These are phyloP conservation scores for Clarias magur DNA, from an alignment of 2,113 vertebrate genomes.

Conservation along the genomic window DNA sequence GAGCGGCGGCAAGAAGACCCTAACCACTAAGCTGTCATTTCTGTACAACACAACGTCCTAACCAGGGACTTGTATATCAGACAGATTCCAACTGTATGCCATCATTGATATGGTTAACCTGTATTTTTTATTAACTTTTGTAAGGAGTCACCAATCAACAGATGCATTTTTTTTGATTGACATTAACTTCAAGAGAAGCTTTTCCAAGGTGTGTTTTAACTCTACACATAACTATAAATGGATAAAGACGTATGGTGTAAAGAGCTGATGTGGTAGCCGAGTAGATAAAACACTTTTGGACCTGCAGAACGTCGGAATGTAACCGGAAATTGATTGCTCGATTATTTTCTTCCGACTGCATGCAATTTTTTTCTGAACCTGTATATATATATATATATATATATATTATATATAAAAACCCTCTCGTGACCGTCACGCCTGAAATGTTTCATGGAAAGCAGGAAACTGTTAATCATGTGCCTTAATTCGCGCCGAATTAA, in stretches of 20 bases:
- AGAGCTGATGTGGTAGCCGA: neutral
- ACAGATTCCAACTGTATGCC: neutral
- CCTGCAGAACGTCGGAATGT: neutral
- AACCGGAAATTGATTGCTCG: neutral
- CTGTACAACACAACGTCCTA: neutral
- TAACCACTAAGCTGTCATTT: neutral
- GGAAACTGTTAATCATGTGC: neutral
- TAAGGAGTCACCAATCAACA: neutral
- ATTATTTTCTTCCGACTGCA: neutral
- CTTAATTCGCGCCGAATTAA: neutral
- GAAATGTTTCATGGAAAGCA: neutral
- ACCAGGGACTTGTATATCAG: neutral
- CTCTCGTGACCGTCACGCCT: neutral
- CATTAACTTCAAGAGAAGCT: neutral
- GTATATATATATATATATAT: neutral
- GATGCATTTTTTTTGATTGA: neutral
- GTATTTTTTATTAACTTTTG: neutral
- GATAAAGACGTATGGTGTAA: neutral
- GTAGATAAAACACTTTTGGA: neutral
- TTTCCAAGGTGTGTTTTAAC: neutral
- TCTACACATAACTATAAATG: neutral
- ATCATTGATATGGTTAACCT: neutral
- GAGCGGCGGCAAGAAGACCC: too few relatives aligned
- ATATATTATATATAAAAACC: neutral
- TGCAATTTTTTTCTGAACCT: neutral